Percentiles rank a stretch among this genome's conserved stretches.
Conservation (phyloP, 1,140 invertebrate genomes). For the Psilanteris sp. region DNA sequence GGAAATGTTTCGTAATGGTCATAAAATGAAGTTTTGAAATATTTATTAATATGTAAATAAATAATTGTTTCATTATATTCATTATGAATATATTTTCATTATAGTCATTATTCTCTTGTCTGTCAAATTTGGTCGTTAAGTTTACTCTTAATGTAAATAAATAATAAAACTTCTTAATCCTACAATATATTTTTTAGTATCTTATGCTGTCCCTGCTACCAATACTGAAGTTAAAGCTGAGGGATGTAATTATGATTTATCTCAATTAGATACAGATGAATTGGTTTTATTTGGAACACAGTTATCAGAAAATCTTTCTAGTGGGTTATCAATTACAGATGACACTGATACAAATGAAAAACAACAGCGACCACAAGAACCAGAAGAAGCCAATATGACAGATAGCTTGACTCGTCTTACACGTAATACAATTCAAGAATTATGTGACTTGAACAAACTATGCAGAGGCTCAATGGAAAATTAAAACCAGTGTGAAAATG, state of each 20-base stretch:
- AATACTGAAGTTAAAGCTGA: not conserved
- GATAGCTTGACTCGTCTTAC: conserved; percentile 80
- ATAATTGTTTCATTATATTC: too few relatives aligned
- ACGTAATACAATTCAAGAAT: conserved; percentile 66
- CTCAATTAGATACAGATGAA: conserved; percentile 39
- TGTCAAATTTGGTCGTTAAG: too few relatives aligned
- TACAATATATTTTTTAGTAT: too few relatives aligned
- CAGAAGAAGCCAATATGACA: conserved; percentile 71
- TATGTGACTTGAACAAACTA: conserved; percentile 73
- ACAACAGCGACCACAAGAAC: conserved; percentile 2
- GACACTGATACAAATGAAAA: conserved; percentile 13
- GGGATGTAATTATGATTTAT: conserved; percentile 33
- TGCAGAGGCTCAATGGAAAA: conserved; percentile 66
- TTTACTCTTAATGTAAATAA: too few relatives aligned
- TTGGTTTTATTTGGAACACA: conserved; percentile 27
- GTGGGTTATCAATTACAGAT: conserved; percentile 33
- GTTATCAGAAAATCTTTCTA: conserved; percentile 44
- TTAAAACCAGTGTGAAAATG: not conserved
- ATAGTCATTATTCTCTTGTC: too few relatives aligned
- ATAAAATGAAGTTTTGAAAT: too few relatives aligned
- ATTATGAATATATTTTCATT: too few relatives aligned
- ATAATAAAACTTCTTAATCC: too few relatives aligned
- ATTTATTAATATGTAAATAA: too few relatives aligned
- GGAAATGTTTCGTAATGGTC: too few relatives aligned
- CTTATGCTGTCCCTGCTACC: too few relatives aligned